Evolutionary conservation across 2,113 vertebrate genomes (phyloP), one percentile per base, ranked within the genome.

Genomic region (Datnioides undecimradiatus): DNA sequence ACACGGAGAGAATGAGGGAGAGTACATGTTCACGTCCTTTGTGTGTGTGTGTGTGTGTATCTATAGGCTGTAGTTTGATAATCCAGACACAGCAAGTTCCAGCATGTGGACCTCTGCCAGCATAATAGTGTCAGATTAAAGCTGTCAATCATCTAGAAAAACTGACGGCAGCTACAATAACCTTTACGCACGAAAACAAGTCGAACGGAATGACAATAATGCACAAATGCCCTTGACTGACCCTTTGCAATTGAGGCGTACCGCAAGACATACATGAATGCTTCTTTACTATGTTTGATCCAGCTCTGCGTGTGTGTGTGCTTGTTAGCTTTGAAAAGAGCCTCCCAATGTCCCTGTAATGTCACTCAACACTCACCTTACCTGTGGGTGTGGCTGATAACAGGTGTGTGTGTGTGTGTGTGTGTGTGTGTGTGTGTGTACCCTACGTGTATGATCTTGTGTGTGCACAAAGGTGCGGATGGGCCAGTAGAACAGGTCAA

Each of bases 401-500:
- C 49, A 85, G 63, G 82, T 75, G 71, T 54, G 66, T 74, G 38
- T 59, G 36, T 74, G 49, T 71, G 67, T 77, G 62, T 57, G 29
- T 33, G 5, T 27, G 65, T 86, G 74, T 27, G 36, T 33, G 7
- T 57, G 34, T 51, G 70, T 74, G 77, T 82, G 51, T 31, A 5
- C 19, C 27, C 13, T 23, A 11, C 40, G 23, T 67, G 76, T 83
- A 52, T 83, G 79, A 75, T 79, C 31, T 46, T 33, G 54, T 77
- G 45, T 71, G 71, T 80, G 82, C 81, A 72, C 62, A 84, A 84
- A 87, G 80, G 91, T 84, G 91, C 54, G 40, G 89, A 88, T 73
- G 78, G 95, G 91, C 91, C 91, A 93, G 91, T 94, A 87, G 78
- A 96, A 92, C 93, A 94, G 94, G 93, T 92, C 94, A 93, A 86